Base-by-base conservation (phyloP, 2,888 invertebrate species). In the Protodeltote pygarga region DNA sequence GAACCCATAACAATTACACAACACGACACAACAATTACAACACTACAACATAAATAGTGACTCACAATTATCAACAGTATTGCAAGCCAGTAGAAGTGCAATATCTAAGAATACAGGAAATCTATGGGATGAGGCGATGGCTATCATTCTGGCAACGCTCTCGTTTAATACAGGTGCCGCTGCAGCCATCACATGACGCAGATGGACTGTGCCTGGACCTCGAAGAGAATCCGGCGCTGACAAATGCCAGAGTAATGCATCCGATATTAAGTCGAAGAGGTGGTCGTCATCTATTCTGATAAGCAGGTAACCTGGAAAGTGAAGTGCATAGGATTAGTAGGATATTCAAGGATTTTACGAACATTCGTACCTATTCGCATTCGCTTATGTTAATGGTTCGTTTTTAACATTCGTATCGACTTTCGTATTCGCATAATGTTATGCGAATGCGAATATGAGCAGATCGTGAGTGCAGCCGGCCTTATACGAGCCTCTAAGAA, bases 291-390 rank as follows among this genome's bases (percentile, higher is more conserved):
- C 81, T 21, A 87, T 13, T 5, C 73, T 71, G 52, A 87, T 67
- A 2, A 89, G 60, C 1, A 90, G 71, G 44, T 85, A 87, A 1
- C 84, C 91, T 91, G 52, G 24, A 65, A 49, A n/a, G n/a, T n/a
- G 5, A n/a, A 14, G 16, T 15, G n/a, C n/a, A n/a, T n/a, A n/a
- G n/a, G n/a, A n/a, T n/a, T n/a, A n/a, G n/a, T n/a, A n/a, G n/a
- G n/a, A n/a, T n/a, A n/a, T n/a, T n/a, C n/a, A n/a, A n/a, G n/a
- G n/a, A n/a, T n/a, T n/a, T n/a, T n/a, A n/a, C n/a, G n/a, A n/a
- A n/a, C n/a, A n/a, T n/a, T n/a, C n/a, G n/a, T n/a, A n/a, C n/a
- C n/a, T n/a, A n/a, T n/a, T n/a, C n/a, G n/a, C n/a, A n/a, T n/a
- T n/a, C n/a, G n/a, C n/a, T n/a, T n/a, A n/a, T n/a, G n/a, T n/a